Conservation (phyloP, 2,888 invertebrate genomes). For the Andrena trimmerana region DNA sequence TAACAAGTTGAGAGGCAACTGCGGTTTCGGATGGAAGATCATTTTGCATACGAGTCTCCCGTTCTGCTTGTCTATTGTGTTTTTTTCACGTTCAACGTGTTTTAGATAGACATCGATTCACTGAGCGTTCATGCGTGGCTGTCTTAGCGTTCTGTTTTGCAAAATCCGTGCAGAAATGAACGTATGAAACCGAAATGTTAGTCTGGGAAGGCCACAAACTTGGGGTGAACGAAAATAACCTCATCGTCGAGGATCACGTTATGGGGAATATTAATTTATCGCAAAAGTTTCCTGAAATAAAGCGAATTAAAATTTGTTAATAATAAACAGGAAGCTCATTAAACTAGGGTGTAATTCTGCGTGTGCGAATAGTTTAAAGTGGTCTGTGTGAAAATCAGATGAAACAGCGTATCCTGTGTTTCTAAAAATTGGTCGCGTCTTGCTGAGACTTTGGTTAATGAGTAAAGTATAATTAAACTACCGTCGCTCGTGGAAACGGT, state of each 20-base stretch:
- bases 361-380: background rate
- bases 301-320: conserved; percentile 9
- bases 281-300: background rate
- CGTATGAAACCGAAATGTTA: background rate
- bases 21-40: conserved; percentile 46
- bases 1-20: conserved; percentile 30
- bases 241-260: background rate
- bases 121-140: conserved; percentile 27
- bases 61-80: conserved; percentile 29
- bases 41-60: conserved; percentile 44
- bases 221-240: background rate
- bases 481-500: background rate
- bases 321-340: background rate
- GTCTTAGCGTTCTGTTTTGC: conserved; percentile 6
- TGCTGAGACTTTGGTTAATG: background rate
- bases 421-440: background rate
- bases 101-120: conserved; percentile 39
- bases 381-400: background rate
- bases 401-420: background rate
- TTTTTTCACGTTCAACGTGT: conserved; percentile 19
- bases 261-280: background rate
- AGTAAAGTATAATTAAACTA: background rate
- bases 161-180: conserved; percentile 42
- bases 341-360: background rate
- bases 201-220: background rate